These are phyloP conservation scores for Halcyon senegalensis DNA, from an alignment of 2,113 vertebrate species.

Conservation along the genomic window DNA sequence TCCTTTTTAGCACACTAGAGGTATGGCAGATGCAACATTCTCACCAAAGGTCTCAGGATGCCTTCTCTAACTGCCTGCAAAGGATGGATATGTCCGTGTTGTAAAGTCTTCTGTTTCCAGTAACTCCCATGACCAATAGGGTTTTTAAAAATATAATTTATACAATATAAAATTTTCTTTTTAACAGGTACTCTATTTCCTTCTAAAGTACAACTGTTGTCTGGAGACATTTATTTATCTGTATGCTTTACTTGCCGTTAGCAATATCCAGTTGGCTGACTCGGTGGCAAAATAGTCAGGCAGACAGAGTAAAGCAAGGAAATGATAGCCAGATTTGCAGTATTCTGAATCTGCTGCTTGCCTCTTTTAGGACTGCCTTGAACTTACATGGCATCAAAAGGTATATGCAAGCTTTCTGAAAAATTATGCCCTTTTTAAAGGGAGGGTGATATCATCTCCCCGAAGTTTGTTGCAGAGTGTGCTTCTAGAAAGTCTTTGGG, in stretches of 20 bases:
- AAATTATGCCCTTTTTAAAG: not conserved
- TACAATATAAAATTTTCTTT: not conserved
- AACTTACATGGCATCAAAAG: not conserved
- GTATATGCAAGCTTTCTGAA: not conserved
- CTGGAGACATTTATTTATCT: not conserved
- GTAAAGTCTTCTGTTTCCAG: not conserved
- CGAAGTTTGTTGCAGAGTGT: not conserved
- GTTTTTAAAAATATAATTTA: not conserved
- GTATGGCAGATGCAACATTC: not conserved
- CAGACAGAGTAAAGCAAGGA: not conserved
- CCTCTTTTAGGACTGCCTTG: not conserved
- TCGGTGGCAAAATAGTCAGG: not conserved
- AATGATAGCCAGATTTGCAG: not conserved
- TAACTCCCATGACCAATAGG: rapidly evolving
- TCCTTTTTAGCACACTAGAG: not conserved
- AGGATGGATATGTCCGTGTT: not conserved
- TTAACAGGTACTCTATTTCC: not conserved
- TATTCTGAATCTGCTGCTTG: not conserved
- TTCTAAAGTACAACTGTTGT: not conserved
- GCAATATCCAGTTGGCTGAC: not conserved
- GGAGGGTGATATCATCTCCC: rapidly evolving
- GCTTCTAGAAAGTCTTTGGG: not conserved
- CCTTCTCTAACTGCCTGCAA: not conserved
- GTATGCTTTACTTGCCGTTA: not conserved
- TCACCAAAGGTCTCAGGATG: not conserved